Percentiles rank a stretch among this genome's conserved stretches.
Conservation (phyloP, 2,113 vertebrate genomes). For the Lepus europaeus region DNA sequence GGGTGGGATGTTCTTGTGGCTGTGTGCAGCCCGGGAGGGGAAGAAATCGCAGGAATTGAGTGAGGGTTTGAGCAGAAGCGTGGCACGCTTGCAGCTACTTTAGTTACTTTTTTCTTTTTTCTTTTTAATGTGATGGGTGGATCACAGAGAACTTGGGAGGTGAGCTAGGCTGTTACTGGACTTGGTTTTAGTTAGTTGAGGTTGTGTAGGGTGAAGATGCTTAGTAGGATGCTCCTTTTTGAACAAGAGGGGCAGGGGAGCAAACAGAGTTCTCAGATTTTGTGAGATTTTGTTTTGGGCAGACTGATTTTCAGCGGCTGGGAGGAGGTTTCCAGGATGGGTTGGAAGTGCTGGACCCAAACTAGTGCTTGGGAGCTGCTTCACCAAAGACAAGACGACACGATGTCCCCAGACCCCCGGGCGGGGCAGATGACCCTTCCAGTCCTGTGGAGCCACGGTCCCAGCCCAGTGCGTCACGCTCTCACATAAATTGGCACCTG, state of each 20-base stretch:
- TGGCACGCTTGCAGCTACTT: no score
- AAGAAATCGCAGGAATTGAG: no score
- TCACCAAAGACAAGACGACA: neutral
- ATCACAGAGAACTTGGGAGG: neutral
- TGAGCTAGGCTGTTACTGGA: neutral
- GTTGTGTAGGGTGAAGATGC: neutral
- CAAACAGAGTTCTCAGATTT: no score
- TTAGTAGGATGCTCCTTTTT: neutral
- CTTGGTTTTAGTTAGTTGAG: neutral
- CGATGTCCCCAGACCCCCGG: neutral
- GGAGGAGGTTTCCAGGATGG: neutral
- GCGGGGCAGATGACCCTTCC: neutral
- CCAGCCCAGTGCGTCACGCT: neutral
- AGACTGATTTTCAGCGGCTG: neutral
- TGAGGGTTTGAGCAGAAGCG: no score
- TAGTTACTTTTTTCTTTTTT: no score
- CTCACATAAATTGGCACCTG: accelerated
- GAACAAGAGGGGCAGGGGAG: neutral
- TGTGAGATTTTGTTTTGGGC: neutral
- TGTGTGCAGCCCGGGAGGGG: no score
- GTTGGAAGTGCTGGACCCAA: neutral
- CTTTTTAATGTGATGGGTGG: no score
- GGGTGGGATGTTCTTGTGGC: no score
- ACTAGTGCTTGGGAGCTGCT: neutral
- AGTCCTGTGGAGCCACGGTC: no score